Conservation (phyloP, 2,797 vertebrate genomes). For the Dipus sagitta region DNA sequence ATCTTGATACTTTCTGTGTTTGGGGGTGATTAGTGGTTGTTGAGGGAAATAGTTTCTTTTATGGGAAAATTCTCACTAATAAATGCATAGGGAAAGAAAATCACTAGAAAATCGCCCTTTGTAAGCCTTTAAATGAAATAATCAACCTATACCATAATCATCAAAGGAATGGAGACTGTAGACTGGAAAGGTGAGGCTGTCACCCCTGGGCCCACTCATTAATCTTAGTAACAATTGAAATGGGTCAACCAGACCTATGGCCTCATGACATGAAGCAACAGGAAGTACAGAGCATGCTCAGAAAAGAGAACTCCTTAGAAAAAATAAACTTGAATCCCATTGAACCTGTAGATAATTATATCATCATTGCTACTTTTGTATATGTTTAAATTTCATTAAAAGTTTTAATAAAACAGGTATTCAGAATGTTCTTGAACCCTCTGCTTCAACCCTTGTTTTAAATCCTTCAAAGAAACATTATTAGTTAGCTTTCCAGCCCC, state of each 20-base stretch:
- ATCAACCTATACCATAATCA: background rate
- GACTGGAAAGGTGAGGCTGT: background rate
- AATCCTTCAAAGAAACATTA: constrained; percentile 44
- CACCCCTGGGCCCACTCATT: background rate
- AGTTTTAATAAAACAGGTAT: background rate
- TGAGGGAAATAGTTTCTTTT: constrained; percentile 10
- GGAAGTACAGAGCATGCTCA: background rate
- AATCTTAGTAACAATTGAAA: background rate
- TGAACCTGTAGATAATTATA: background rate
- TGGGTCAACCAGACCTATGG: background rate
- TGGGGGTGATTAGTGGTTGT: background rate
- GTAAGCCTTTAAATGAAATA: constrained; percentile 46
- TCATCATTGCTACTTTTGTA: background rate
- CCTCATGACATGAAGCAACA: background rate
- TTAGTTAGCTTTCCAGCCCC: constrained; percentile 35
- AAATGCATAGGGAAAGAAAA: constrained; percentile 12
- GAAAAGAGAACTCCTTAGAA: background rate
- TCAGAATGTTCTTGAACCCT: constrained; percentile 61
- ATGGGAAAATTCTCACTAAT: constrained; percentile 25
- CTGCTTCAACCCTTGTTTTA: constrained; percentile 50
- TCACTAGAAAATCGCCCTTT: constrained; percentile 44
- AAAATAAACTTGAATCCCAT: background rate
- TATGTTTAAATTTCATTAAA: constrained; percentile 36
- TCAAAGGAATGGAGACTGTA: background rate
- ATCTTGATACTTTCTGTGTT: background rate